phyloP scores from a whole-genome alignment of 2,113 vertebrate species.

The Corydoras sp. region DNA sequence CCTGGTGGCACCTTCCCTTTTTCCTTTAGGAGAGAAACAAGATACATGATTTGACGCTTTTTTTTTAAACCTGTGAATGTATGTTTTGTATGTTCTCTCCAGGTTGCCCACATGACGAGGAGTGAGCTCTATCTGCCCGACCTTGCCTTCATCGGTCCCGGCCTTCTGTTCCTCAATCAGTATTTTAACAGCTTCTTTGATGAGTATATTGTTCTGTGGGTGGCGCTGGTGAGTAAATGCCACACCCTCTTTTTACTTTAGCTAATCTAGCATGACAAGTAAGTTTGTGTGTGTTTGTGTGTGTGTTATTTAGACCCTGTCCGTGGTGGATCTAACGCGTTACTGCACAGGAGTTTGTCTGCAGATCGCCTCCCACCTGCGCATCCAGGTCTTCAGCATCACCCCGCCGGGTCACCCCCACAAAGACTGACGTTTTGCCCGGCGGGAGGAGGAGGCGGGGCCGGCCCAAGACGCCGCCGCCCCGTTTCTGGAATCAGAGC shows the following conservation, averaged over 20 bases:
- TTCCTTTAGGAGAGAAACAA: no score
- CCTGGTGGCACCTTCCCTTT: no score
- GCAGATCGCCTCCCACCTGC: slow-evolving; percentile 90
- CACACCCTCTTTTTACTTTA: neutral
- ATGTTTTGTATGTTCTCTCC: neutral
- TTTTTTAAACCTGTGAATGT: neutral
- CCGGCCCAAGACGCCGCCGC: slow-evolving; percentile 57
- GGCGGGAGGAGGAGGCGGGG: slow-evolving; percentile 76
- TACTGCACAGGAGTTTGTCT: slow-evolving; percentile 87
- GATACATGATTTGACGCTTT: no score
- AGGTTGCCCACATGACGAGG: slow-evolving; percentile 97
- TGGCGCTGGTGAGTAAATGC: slow-evolving; percentile 78
- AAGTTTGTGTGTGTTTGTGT: neutral
- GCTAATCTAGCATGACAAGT: neutral
- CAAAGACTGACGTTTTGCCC: slow-evolving; percentile 82
- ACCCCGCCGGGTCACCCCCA: slow-evolving; percentile 74
- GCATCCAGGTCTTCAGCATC: slow-evolving; percentile 91
- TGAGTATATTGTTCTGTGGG: slow-evolving; percentile 87
- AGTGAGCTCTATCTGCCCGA: slow-evolving; percentile 89
- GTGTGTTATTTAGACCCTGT: slow-evolving; percentile 72
- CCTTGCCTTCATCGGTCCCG: slow-evolving; percentile 88
- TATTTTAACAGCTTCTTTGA: slow-evolving; percentile 93
- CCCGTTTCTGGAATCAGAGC: slow-evolving; percentile 60
- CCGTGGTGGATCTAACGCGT: slow-evolving; percentile 80
- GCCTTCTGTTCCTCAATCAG: slow-evolving; percentile 92